A percentile compares a stretch with the other conserved stretches of the same genome.
Evolutionary conservation across 2,888 invertebrate genomes (phyloP).

Genomic region (Drosophila merina): DNA sequence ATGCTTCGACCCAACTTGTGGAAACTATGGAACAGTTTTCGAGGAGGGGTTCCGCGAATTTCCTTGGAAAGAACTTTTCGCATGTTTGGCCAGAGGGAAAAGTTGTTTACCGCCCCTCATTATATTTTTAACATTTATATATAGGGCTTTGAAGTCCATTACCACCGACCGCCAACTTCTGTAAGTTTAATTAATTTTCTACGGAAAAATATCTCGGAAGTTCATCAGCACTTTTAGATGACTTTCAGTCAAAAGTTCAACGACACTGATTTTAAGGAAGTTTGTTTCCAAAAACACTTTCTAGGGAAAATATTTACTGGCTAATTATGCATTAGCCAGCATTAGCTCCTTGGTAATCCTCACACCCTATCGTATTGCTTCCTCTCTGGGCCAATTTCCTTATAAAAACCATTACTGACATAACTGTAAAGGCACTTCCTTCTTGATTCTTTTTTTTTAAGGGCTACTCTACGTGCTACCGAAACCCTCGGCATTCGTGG

Average conservation of each 20-base stretch:
- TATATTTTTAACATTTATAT: constrained; percentile 20
- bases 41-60: constrained; percentile 22
- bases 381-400: constrained; percentile 24
- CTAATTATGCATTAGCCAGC: constrained; percentile 18
- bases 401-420: constrained; percentile 39
- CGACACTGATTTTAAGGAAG: neutral
- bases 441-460: neutral
- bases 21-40: neutral
- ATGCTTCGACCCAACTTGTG: neutral
- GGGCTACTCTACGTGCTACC: constrained; percentile 36
- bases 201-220: neutral
- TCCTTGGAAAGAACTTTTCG: constrained; percentile 37
- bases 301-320: neutral
- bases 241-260: neutral
- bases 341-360: constrained; percentile 12
- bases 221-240: constrained; percentile 5
- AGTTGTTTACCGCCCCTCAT: constrained; percentile 24
- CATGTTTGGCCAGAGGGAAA: constrained; percentile 22
- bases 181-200: constrained; percentile 29
- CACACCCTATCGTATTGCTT: constrained; percentile 20
- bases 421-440: constrained; percentile 47
- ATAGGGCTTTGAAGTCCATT: constrained; percentile 31
- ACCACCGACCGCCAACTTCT: constrained; percentile 19
- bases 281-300: too few species aligned
- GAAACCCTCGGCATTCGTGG: constrained; percentile 48